Percentiles rank a stretch among this genome's conserved stretches.
Conservation (phyloP, 2,113 vertebrate genomes). For the Ophiodon elongatus region DNA sequence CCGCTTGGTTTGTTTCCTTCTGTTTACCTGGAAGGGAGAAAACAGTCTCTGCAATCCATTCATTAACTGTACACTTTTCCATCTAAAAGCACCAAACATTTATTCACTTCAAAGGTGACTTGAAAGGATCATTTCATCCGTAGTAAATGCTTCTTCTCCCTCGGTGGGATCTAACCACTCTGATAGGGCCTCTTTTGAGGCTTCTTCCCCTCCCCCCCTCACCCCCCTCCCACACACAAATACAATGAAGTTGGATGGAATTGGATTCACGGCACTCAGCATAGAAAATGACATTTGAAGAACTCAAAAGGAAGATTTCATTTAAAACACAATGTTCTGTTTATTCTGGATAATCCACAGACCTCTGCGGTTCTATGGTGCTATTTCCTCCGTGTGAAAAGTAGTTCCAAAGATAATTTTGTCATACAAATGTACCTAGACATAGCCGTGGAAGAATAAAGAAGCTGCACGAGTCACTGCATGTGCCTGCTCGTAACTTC, state of each 20-base stretch:
- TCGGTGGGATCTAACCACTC: neutral
- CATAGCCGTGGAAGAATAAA: neutral
- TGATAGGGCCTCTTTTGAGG: constrained; percentile 18
- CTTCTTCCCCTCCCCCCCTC: neutral
- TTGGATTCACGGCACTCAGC: neutral
- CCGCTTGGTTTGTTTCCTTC: neutral
- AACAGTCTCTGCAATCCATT: neutral
- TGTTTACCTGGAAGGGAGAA: neutral
- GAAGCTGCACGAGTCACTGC: too few species aligned
- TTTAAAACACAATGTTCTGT: neutral
- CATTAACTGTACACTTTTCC: neutral
- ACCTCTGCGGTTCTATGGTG: neutral
- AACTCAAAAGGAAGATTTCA: neutral
- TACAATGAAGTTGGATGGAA: neutral
- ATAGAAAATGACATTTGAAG: neutral
- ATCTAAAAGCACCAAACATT: neutral
- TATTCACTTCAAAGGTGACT: constrained; percentile 40
- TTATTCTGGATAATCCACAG: neutral
- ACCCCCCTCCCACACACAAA: too few species aligned
- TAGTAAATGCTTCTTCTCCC: too few species aligned
- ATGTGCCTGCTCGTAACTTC: neutral
- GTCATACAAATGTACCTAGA: neutral
- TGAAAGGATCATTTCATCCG: constrained; percentile 13
- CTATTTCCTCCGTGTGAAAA: neutral
- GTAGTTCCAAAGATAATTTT: neutral